A percentile compares a stretch with the other conserved stretches of the same genome.
phyloP scores from a whole-genome alignment of 2,888 invertebrate species.

The Brachyptera putata region DNA sequence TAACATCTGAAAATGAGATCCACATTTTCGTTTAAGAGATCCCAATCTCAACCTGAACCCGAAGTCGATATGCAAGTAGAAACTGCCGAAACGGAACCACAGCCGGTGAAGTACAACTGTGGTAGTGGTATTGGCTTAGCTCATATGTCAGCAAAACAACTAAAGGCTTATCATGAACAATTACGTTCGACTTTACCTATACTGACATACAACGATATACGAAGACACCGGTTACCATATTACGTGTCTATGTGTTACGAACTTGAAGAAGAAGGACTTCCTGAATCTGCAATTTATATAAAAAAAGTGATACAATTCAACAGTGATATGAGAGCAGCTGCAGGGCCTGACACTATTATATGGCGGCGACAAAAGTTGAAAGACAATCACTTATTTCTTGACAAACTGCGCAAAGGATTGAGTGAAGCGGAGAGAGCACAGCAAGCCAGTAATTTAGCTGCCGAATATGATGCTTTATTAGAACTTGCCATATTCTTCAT shows the following conservation, averaged over 20 bases:
- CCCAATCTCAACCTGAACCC: no score
- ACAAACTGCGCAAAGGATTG: slow-evolving; percentile 10
- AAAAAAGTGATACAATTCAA: neutral
- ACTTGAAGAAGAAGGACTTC: slow-evolving; percentile 7
- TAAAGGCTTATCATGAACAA: neutral
- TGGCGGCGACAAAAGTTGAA: neutral
- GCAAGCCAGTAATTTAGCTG: slow-evolving; percentile 41
- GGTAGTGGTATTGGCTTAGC: neutral
- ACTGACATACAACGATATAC: slow-evolving; percentile 1
- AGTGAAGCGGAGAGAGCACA: slow-evolving; percentile 5
- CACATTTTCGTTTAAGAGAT: no score
- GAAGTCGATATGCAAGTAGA: no score
- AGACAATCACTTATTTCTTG: slow-evolving; percentile 4
- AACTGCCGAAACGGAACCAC: no score
- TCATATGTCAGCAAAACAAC: neutral
- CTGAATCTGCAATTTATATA: slow-evolving; percentile 2
- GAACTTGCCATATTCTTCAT: slow-evolving; percentile 46
- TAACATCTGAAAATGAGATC: no score
- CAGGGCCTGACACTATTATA: neutral
- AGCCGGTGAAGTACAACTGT: neutral
- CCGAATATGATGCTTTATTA: slow-evolving; percentile 48
- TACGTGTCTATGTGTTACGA: neutral
- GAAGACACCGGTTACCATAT: neutral
- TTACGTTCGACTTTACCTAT: neutral
- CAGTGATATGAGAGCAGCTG: neutral